Evolutionary conservation across 2,888 invertebrate genomes (phyloP).

Genomic region (Ectobius pallidus): DNA sequence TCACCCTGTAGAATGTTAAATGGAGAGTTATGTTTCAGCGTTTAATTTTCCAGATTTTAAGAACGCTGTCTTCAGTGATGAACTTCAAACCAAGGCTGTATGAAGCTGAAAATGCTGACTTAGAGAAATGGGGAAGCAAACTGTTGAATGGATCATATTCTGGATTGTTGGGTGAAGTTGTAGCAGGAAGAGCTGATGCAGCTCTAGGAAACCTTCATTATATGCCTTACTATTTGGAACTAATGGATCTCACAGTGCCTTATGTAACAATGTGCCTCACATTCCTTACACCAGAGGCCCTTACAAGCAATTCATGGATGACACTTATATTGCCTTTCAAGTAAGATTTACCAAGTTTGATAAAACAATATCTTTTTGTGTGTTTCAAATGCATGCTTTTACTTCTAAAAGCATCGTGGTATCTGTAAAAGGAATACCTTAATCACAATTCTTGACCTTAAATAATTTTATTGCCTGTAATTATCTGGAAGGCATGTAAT

Average conservation of each 20-base stretch:
- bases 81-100: conserved; percentile 74
- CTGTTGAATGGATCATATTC: conserved; percentile 69
- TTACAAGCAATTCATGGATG: conserved; percentile 83
- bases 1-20: no score
- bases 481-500: no score
- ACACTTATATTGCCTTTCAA: conserved; percentile 80
- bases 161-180: conserved; percentile 65
- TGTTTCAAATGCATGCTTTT: no score
- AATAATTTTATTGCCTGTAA: no score
- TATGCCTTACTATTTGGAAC: conserved; percentile 68
- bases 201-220: conserved; percentile 81
- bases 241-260: conserved; percentile 76
- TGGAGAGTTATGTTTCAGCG: no score
- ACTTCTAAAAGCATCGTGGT: no score
- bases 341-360: conserved; percentile 62
- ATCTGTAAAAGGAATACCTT: no score
- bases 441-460: no score
- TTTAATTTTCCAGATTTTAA: conserved; percentile 73
- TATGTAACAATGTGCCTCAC: conserved; percentile 85
- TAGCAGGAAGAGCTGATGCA: conserved; percentile 69
- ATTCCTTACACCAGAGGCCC: conserved; percentile 81
- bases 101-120: conserved; percentile 64
- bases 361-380: no score
- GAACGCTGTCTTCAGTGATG: conserved; percentile 69
- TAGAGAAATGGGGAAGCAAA: conserved; percentile 71